Evolutionary conservation across 2,888 invertebrate species (phyloP).

Genomic region (Pachymerium ferrugineum): DNA sequence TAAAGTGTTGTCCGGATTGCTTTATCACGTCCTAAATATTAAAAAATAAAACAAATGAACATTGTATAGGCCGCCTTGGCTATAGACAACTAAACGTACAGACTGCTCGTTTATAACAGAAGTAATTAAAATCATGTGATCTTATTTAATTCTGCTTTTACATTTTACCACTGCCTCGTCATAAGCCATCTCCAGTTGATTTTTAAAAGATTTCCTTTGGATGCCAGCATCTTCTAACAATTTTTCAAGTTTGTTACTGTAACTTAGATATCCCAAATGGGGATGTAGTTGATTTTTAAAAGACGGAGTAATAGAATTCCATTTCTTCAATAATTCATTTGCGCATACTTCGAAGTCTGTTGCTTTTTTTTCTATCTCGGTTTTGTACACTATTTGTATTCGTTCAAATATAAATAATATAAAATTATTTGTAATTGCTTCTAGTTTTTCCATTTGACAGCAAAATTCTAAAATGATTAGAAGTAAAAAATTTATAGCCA

Average conservation of each 20-base stretch:
- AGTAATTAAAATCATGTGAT: neutral
- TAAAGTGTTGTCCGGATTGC: neutral
- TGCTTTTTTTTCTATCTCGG: neutral
- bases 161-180: neutral
- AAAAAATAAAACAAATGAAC: neutral
- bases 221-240: neutral
- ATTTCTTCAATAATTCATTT: neutral
- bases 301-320: neutral
- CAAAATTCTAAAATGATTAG: neutral
- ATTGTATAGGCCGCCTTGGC: too few relatives aligned
- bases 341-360: neutral
- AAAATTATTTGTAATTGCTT: neutral
- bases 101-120: too few relatives aligned
- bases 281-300: neutral
- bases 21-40: neutral
- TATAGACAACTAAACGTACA: too few relatives aligned
- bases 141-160: too few relatives aligned
- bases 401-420: neutral
- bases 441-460: neutral
- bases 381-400: neutral
- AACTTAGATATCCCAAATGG: neutral
- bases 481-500: neutral
- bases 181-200: neutral
- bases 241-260: neutral
- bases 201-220: neutral